Conservation (phyloP, 1,140 invertebrate species). For the Schlechtendalia chinensis region DNA sequence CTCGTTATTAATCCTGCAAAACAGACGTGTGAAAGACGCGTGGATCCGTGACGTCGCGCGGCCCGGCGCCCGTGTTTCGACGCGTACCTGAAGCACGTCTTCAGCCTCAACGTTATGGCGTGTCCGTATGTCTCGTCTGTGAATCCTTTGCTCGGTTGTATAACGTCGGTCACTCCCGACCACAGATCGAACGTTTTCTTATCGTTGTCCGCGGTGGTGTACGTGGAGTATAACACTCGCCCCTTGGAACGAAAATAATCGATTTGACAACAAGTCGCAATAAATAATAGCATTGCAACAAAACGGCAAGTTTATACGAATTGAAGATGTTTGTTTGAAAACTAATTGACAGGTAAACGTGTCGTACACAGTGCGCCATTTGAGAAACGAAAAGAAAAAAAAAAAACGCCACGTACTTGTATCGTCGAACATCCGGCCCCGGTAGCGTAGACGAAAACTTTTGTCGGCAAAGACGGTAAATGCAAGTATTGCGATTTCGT, state of each 20-base stretch:
- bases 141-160: conserved; percentile 58
- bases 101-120: neutral
- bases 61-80: neutral
- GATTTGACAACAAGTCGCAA: neutral
- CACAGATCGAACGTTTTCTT: conserved; percentile 19
- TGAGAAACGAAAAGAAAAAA: conserved; percentile 34
- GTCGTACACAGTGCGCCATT: neutral
- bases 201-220: conserved; percentile 32
- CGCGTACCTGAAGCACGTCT: conserved; percentile 13
- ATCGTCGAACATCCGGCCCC: conserved; percentile 67
- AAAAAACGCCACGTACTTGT: conserved; percentile 59
- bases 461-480: conserved; percentile 64
- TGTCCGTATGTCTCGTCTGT: conserved; percentile 51
- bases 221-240: conserved; percentile 5
- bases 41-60: no score
- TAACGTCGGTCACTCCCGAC: conserved; percentile 48
- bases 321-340: no score
- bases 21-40: conserved; percentile 39
- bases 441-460: conserved; percentile 67
- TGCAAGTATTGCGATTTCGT: conserved; percentile 60
- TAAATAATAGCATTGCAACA: no score
- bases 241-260: neutral
- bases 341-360: no score
- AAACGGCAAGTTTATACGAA: no score
- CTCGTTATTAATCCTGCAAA: conserved; percentile 62